A percentile compares a stretch with the other conserved stretches of the same genome.
phyloP scores from a whole-genome alignment of 2,888 invertebrate genomes.

The Mechanitis mazaeus region DNA sequence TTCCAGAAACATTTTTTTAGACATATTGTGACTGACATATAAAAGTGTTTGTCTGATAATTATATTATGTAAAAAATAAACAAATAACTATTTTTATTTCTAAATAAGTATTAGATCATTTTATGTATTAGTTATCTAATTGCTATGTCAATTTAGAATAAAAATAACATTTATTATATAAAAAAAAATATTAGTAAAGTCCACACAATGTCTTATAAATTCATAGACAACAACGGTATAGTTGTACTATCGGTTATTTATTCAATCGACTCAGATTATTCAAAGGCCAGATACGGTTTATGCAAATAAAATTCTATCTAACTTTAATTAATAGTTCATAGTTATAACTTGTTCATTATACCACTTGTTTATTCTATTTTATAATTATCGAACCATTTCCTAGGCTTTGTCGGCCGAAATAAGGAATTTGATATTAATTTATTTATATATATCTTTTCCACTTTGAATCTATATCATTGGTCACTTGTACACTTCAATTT shows the following conservation, averaged over 20 bases:
- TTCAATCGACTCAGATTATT: slow-evolving; percentile 33
- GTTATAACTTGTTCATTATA: background rate
- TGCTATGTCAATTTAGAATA: background rate
- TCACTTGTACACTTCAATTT: too few species aligned
- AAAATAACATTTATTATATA: background rate
- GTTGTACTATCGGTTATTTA: slow-evolving; percentile 32
- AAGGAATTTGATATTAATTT: too few species aligned
- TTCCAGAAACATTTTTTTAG: background rate
- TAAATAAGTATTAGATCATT: too few species aligned
- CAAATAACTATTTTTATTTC: too few species aligned
- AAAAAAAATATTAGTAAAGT: slow-evolving; percentile 10
- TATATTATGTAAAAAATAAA: too few species aligned
- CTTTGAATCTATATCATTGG: too few species aligned
- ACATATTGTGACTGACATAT: too few species aligned
- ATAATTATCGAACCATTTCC: background rate
- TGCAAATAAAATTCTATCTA: slow-evolving; percentile 16
- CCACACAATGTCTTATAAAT: slow-evolving; percentile 25
- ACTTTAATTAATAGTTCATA: slow-evolving; percentile 15
- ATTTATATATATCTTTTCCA: too few species aligned
- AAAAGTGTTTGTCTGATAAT: too few species aligned
- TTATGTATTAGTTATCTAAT: too few species aligned
- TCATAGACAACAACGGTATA: slow-evolving; percentile 33
- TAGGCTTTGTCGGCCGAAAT: background rate
- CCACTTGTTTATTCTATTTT: background rate
- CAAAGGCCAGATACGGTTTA: slow-evolving; percentile 22